Percentiles rank a stretch among this genome's conserved stretches.
Conservation (phyloP, 2,113 vertebrate genomes). For the Sterrhoptilus dennistouni region DNA sequence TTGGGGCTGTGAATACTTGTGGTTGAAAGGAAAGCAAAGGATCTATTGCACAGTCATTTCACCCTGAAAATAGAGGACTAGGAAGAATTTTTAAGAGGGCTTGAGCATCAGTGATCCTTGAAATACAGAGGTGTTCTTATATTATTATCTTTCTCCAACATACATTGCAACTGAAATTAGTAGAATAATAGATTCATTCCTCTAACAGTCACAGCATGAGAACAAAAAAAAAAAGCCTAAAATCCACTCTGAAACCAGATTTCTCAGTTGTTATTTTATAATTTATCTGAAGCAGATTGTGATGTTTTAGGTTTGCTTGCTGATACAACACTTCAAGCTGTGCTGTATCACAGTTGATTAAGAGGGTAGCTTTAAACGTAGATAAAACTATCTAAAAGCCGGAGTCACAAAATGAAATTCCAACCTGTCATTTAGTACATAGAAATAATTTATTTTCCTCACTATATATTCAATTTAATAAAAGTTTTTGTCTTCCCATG, state of each 20-base stretch:
- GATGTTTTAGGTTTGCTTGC: neutral
- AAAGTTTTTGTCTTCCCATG: neutral
- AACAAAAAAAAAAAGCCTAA: neutral
- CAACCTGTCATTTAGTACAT: neutral
- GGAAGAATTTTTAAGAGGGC: neutral
- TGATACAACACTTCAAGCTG: neutral
- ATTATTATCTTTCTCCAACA: neutral
- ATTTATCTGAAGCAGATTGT: neutral
- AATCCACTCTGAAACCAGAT: neutral
- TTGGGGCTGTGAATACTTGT: neutral
- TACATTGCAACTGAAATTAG: neutral
- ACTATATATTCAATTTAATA: neutral
- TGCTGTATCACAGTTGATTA: neutral
- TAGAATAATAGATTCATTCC: neutral
- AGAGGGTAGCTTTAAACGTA: neutral
- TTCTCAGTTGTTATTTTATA: neutral
- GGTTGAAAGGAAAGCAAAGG: neutral
- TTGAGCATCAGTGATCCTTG: neutral
- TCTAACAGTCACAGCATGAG: neutral
- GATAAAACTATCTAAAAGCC: slow-evolving; percentile 6
- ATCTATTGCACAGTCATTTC: neutral
- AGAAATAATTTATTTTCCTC: slow-evolving; percentile 42
- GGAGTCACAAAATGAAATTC: slow-evolving; percentile 4
- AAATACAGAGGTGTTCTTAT: neutral
- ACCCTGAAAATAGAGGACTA: neutral